Evolutionary conservation across 2,888 invertebrate genomes (phyloP), one percentile per base, ranked within the genome.

Genomic region (Oxycera nigricornis): DNA sequence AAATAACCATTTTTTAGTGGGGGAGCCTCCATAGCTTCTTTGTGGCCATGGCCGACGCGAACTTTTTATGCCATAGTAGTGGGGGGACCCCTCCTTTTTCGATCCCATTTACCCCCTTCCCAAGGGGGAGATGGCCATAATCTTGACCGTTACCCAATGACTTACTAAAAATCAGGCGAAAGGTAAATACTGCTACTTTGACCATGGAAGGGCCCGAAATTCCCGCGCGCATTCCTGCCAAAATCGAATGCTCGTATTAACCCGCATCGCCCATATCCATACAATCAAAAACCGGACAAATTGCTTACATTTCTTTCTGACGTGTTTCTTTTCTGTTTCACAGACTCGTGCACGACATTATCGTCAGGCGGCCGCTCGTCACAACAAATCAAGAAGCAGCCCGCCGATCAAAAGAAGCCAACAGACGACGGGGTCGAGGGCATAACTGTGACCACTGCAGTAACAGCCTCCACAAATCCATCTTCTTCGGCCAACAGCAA

Each of bases 351-450:
- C 20, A 65, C 65, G 30, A 26, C 65, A 41, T 65, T 41, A 65
- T 22, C 55, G 11, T 61, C 61, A 9, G 61, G 74, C 24, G 70
- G 75, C n/a, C 55, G 76, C 59, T 73, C 75, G 39, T 67, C 75
- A 50, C 75, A 76, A 65, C 77, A 77, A 75, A 46, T 73, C 31
- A 76, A 75, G 68, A 76, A 76, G 57, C 67, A 76, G 55, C 72
- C 74, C 1, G 77, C 30, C 24, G 46, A 77, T 57, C 26, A 76
- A 30, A 75, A 77, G 35, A 78, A 78, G 67, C 62, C 74, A 57
- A 26, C 70, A 46, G 73, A 74, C 41, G 78, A 77, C 73, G 50
- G 50, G 52, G 73, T 70, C 70, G 79, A 59, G 70, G 62, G 39
- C 4, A 77, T 76, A 74, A 31, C 55, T 73, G 68, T 31, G 73